Evolutionary conservation across 2,888 invertebrate genomes (phyloP).

Genomic region (Malthinus seriepunctatus): DNA sequence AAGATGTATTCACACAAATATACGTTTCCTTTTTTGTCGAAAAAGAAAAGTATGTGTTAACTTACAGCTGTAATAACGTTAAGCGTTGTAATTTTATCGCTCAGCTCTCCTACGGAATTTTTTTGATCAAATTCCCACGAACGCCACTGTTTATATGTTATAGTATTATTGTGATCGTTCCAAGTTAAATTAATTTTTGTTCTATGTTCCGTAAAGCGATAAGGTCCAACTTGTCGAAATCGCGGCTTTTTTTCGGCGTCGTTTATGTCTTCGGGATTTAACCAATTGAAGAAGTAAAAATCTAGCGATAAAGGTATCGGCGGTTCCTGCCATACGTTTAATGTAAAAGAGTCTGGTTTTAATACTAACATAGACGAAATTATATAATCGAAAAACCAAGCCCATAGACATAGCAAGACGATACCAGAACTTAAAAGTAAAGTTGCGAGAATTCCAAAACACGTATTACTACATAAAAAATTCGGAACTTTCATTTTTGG

Average conservation of each 20-base stretch:
- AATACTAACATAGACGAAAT: conserved; percentile 15
- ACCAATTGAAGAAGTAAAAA: conserved; percentile 80
- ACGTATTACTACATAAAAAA: neutral
- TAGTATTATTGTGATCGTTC: conserved; percentile 69
- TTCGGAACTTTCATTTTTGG: conserved; percentile 12
- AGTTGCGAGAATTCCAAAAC: conserved; percentile 10
- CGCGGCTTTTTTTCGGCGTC: conserved; percentile 59
- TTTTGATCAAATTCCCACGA: conserved; percentile 72
- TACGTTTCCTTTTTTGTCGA: neutral
- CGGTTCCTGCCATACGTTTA: conserved; percentile 71
- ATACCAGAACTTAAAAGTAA: conserved; percentile 29
- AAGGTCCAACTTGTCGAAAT: conserved; percentile 64
- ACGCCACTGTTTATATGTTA: conserved; percentile 70
- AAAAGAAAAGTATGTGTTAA: conserved; percentile 4
- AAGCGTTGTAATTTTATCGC: conserved; percentile 71
- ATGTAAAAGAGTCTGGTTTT: conserved; percentile 43
- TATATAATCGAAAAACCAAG: conserved; percentile 21
- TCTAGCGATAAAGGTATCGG: conserved; percentile 67
- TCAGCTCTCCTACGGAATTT: conserved; percentile 68
- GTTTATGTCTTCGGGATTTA: conserved; percentile 69
- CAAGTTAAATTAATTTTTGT: conserved; percentile 74
- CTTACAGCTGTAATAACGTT: conserved; percentile 81
- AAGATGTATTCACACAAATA: too few relatives aligned
- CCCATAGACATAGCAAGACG: conserved; percentile 30
- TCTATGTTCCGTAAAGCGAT: conserved; percentile 68